These are phyloP conservation scores for Clunio marinus DNA, from an alignment of 2,888 invertebrate species.

Conservation along the genomic window DNA sequence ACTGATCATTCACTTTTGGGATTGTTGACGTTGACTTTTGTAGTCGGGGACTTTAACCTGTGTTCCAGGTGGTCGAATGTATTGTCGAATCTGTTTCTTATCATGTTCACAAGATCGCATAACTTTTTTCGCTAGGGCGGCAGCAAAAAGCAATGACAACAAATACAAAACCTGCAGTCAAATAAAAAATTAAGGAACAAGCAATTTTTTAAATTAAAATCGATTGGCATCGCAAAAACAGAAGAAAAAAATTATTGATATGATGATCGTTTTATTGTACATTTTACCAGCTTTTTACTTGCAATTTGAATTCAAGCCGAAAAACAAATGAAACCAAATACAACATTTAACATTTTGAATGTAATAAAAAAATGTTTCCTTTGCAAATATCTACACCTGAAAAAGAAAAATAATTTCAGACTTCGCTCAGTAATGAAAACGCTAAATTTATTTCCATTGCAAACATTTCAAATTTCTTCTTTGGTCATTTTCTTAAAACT, in stretches of 20 bases:
- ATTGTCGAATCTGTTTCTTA: conserved; percentile 29
- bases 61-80: conserved; percentile 34
- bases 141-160: conserved; percentile 3
- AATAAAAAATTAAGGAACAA: conserved; percentile 25
- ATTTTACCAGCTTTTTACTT: not conserved
- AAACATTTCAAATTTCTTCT: not conserved
- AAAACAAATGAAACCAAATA: not conserved
- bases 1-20: not conserved
- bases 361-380: not conserved
- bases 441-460: conserved; percentile 12
- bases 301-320: no score
- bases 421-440: conserved; percentile 8
- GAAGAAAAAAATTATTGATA: conserved; percentile 5
- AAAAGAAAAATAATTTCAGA: no score
- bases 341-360: not conserved
- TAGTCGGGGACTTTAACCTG: not conserved
- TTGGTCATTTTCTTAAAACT: not conserved
- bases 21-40: not conserved
- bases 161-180: not conserved
- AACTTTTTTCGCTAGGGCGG: conserved; percentile 14
- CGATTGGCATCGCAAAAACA: not conserved
- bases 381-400: not conserved
- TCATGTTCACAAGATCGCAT: conserved; percentile 37
- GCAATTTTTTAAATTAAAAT: conserved; percentile 27
- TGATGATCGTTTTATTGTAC: conserved; percentile 26